A percentile compares a stretch with the other conserved stretches of the same genome.
Evolutionary conservation across 2,113 vertebrate genomes (phyloP).

Genomic region (Trogon melanurus): DNA sequence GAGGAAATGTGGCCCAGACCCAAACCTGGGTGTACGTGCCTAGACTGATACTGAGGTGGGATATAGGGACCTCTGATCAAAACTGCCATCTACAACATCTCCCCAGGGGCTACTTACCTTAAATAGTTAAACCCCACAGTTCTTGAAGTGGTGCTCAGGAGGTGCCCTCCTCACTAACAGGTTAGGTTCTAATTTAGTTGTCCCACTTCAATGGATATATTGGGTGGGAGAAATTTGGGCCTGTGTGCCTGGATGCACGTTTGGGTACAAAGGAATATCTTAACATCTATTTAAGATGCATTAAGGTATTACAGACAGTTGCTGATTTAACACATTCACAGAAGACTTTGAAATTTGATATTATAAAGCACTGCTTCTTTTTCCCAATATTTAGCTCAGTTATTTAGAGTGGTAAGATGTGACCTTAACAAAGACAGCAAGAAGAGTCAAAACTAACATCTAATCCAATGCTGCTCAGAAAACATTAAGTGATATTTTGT

Average conservation of each 20-base stretch:
- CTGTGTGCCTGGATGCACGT: not conserved
- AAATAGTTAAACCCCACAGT: not conserved
- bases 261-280: not conserved
- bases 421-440: not conserved
- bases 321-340: not conserved
- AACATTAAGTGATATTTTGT: not conserved
- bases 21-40: not conserved
- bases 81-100: not conserved
- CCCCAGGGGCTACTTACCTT: not conserved
- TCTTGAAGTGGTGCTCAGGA: not conserved
- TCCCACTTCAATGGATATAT: not conserved
- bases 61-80: not conserved
- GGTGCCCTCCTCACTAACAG: fast-evolving
- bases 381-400: not conserved
- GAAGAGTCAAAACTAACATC: not conserved
- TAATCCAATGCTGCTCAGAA: not conserved
- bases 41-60: not conserved
- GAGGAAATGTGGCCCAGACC: not conserved
- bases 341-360: not conserved
- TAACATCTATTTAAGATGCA: not conserved
- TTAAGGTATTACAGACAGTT: not conserved
- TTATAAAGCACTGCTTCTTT: not conserved
- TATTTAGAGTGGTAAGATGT: not conserved
- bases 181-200: not conserved
- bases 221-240: not conserved